A percentile compares a stretch with the other conserved stretches of the same genome.
Evolutionary conservation across 2,888 invertebrate genomes (phyloP).

Genomic region (Eueremaeus valkanovi): DNA sequence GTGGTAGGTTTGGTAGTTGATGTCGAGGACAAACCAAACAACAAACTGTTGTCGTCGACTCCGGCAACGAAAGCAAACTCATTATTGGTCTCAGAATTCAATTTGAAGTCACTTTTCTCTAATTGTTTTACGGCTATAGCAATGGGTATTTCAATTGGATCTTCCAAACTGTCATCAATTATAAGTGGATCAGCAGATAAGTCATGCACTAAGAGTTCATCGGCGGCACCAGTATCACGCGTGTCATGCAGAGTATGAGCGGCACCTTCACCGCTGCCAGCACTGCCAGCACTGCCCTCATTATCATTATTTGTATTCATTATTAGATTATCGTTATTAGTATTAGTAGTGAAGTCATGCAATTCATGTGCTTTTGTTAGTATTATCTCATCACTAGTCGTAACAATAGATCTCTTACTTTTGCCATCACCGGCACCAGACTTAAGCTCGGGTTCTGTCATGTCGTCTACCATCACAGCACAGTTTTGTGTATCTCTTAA

Average conservation of each 20-base stretch:
- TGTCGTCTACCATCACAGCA: slow-evolving; percentile 49
- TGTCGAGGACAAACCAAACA: neutral
- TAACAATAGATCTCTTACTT: slow-evolving; percentile 21
- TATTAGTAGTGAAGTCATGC: slow-evolving; percentile 24
- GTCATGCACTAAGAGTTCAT: neutral
- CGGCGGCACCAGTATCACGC: neutral
- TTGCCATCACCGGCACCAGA: slow-evolving; percentile 3
- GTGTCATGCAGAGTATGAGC: too few species aligned
- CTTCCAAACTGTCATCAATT: slow-evolving; percentile 2
- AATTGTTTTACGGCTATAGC: neutral
- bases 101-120: slow-evolving; percentile 17
- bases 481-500: slow-evolving; percentile 42
- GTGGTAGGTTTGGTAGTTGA: neutral
- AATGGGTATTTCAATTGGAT: neutral
- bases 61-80: neutral
- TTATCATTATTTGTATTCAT: slow-evolving; percentile 5
- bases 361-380: neutral
- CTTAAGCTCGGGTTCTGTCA: slow-evolving; percentile 41
- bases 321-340: slow-evolving; percentile 7
- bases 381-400: slow-evolving; percentile 7
- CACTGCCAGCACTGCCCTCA: slow-evolving; percentile 21
- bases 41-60: neutral
- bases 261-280: too few species aligned
- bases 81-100: slow-evolving; percentile 9
- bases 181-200: slow-evolving; percentile 2